Base-by-base conservation (phyloP, 2,888 invertebrate genomes). In the Eulithis prunata region DNA sequence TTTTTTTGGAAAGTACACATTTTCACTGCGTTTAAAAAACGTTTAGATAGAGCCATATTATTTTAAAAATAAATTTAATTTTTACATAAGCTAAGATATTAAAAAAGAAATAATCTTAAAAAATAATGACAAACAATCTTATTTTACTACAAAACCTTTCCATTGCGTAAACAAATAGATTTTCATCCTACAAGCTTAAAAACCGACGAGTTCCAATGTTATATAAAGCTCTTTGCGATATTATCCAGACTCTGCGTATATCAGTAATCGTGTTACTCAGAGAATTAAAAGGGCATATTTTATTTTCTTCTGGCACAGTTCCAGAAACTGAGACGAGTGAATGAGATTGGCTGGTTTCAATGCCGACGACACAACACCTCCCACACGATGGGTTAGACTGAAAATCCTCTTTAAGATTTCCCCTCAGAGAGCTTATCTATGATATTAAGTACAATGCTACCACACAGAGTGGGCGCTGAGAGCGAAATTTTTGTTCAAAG, bases 261-360 rank as follows among this genome's bases (percentile, higher is more conserved):
- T 38, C 74, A 71, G 72, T 83, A 83, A 85, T 85, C 81, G 79
- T 61, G 82, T 82, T 82, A 81, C 77, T 78, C 74, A 73, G 73
- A 70, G 78, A 80, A 84, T 84, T 84, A 85, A 80, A 81, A 82
- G 78, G 73, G 69, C 75, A 78, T 85, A 79, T 83, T 81, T 85
- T 79, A 79, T 75, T 75, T 52, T 75, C 53, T 52, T 69, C 73
- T 83, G 83, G 83, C 84, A 65, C 59, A 61, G 52, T 64, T 77
- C 82, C 83, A 85, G 71, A 60, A 62, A 62, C 62, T 68, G 71
- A 75, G 78, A 80, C 79, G 81, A 78, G 75, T 69, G 71, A 71
- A 68, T 68, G 68, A 69, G 69, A 68, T 72, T 71, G 70, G 66
- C 32, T 32, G 32, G 0, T 32, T 5, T 6, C 4, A 32, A 1